Evolutionary conservation across 2,888 invertebrate genomes (phyloP).

Genomic region (Thera britannica): DNA sequence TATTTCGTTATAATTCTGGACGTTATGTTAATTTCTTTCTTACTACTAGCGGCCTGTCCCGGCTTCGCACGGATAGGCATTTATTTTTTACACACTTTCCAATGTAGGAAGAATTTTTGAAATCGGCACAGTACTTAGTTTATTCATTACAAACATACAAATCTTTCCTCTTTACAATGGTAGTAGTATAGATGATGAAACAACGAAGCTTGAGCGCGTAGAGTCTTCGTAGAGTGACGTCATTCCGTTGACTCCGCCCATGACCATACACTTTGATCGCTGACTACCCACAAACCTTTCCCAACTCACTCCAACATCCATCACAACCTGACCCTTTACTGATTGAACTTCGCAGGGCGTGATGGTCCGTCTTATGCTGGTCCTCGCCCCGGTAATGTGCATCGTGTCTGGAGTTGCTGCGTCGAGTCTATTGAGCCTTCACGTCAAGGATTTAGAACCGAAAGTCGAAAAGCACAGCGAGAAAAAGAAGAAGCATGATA

Average conservation of each 20-base stretch:
- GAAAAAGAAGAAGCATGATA: slow-evolving; percentile 87
- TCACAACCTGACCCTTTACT: slow-evolving; percentile 36
- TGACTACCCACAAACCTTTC: slow-evolving; percentile 58
- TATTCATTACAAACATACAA: too few relatives aligned
- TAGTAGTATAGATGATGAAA: slow-evolving; percentile 62
- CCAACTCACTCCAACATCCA: slow-evolving; percentile 5
- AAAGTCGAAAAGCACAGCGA: slow-evolving; percentile 87
- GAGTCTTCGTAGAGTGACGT: slow-evolving; percentile 65
- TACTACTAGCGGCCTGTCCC: too few relatives aligned
- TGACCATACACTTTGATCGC: slow-evolving; percentile 88
- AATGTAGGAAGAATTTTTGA: too few relatives aligned
- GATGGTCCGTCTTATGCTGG: slow-evolving; percentile 99
- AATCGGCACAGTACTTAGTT: too few relatives aligned
- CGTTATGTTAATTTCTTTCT: too few relatives aligned
- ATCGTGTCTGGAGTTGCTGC: slow-evolving; percentile 98
- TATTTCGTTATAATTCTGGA: too few relatives aligned
- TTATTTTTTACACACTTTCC: too few relatives aligned
- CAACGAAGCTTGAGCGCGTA: slow-evolving; percentile 69
- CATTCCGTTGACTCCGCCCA: slow-evolving; percentile 70
- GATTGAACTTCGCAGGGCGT: slow-evolving; percentile 89
- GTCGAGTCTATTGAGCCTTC: slow-evolving; percentile 92
- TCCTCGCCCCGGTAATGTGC: slow-evolving; percentile 99
- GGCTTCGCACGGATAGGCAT: too few relatives aligned
- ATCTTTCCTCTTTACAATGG: background rate
- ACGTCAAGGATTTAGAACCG: slow-evolving; percentile 92